Conservation (phyloP, 2,888 invertebrate species). For the Troides aeacus region DNA sequence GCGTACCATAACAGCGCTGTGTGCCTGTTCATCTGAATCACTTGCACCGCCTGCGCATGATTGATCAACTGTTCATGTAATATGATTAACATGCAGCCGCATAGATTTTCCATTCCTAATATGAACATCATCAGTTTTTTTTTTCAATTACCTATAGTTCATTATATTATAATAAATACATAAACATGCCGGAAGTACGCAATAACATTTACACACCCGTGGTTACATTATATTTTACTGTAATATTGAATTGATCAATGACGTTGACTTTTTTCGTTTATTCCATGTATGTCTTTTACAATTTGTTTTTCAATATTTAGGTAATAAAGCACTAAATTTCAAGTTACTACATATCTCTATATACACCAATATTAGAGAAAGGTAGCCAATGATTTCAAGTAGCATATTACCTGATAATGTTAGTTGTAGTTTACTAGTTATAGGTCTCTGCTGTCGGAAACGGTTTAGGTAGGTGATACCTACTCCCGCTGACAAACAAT, state of each 20-base stretch:
- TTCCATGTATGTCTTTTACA: too few relatives aligned
- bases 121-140: constrained; percentile 24
- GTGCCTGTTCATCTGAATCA: constrained; percentile 24
- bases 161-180: constrained; percentile 2
- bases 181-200: background rate
- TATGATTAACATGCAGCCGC: constrained; percentile 22
- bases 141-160: constrained; percentile 1
- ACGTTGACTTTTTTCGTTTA: too few relatives aligned
- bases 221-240: background rate
- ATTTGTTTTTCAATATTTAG: too few relatives aligned
- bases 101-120: constrained; percentile 29
- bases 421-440: too few relatives aligned
- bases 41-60: constrained; percentile 23
- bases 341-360: too few relatives aligned
- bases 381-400: too few relatives aligned
- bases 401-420: too few relatives aligned
- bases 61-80: constrained; percentile 26
- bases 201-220: background rate
- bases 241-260: background rate
- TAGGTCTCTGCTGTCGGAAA: too few relatives aligned
- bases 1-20: constrained; percentile 6
- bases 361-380: too few relatives aligned
- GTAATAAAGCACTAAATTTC: too few relatives aligned
- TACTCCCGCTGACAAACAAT: too few relatives aligned
- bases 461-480: too few relatives aligned